Evolutionary conservation across 2,888 invertebrate species (phyloP), one percentile per base, ranked within the genome.

Genomic region (Hirtodrosophila histrioides): DNA sequence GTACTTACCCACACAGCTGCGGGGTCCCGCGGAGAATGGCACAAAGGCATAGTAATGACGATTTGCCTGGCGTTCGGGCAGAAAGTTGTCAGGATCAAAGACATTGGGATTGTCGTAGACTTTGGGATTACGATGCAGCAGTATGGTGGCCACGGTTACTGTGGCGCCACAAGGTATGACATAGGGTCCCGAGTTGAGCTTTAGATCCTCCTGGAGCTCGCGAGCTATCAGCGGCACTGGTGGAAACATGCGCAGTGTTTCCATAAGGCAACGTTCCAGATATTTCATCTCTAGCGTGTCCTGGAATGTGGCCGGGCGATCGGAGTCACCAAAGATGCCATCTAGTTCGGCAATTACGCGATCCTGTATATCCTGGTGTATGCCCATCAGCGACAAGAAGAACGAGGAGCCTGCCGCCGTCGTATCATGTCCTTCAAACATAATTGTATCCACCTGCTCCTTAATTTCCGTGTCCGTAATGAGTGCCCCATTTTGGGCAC

Each of bases 201-300:
- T 94, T 8, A 96, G 92, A 74, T 96, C 96, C 89, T 95, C 93
- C 53, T 95, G 94, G 33, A 96, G 89, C 73, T 94, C 93, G 81
- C 96, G 93, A 6, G 96, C 95, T 82, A 96, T 96, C 17, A 95
- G 92, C 27, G 96, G 96, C 51, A 96, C 92, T 74, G 96, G 96
- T 57, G 96, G 96, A 89, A 94, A 96, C 93, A 96, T 92, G 79
- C 96, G 93, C 23, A 96, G 92, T 3, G 96, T 95, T 91, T 96
- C 96, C 94, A 96, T 94, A 46, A 96, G 93, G 67, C 96, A 96
- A 66, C 96, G 93, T 91, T 96, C 96, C 76, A 96, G 92, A 86
- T 96, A 96, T 91, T 96, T 96, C 96, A 96, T 96, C 91, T 96
- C 95, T n/a, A 96, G 89, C 1, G 96, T 96, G 75, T 97, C 96